Conservation (phyloP, 2,888 invertebrate genomes). For the Horisme vitalbata region DNA sequence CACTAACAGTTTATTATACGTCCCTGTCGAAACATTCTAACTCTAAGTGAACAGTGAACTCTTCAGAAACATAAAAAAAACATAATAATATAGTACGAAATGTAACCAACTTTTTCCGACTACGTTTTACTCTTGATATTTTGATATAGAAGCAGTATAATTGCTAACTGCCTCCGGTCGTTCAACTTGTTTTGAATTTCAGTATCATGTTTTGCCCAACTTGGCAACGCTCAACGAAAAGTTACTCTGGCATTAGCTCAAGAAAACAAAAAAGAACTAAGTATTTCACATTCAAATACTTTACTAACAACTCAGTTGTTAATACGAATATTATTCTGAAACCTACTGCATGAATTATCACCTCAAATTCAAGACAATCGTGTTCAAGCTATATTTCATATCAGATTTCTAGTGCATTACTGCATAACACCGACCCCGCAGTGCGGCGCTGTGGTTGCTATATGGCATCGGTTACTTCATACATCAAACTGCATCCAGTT, state of each 20-base stretch:
- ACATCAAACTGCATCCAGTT: constrained; percentile 35
- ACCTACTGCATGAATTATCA: constrained; percentile 20
- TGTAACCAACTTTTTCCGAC: constrained; percentile 27
- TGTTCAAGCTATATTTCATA: constrained; percentile 32
- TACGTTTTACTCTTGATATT: constrained; percentile 17
- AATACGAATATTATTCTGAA: neutral
- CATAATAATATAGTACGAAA: too few species aligned
- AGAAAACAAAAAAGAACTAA: neutral
- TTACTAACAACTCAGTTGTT: neutral
- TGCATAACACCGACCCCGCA: constrained; percentile 37
- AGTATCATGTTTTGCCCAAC: constrained; percentile 5
- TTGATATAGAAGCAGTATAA: constrained; percentile 10
- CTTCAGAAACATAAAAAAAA: too few species aligned
- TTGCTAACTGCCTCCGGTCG: neutral
- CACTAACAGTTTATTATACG: too few species aligned
- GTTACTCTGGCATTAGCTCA: constrained; percentile 1
- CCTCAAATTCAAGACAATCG: constrained; percentile 32
- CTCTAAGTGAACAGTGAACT: too few species aligned
- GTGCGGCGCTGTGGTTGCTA: constrained; percentile 35
- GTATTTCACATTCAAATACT: constrained; percentile 3
- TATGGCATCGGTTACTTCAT: constrained; percentile 37
- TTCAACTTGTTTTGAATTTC: constrained; percentile 2
- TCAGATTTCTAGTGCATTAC: constrained; percentile 36
- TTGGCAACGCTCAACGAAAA: neutral
- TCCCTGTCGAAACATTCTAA: too few species aligned